These are phyloP conservation scores for Eupelmus urozonus DNA, from an alignment of 2,888 invertebrate species.

Conservation along the genomic window DNA sequence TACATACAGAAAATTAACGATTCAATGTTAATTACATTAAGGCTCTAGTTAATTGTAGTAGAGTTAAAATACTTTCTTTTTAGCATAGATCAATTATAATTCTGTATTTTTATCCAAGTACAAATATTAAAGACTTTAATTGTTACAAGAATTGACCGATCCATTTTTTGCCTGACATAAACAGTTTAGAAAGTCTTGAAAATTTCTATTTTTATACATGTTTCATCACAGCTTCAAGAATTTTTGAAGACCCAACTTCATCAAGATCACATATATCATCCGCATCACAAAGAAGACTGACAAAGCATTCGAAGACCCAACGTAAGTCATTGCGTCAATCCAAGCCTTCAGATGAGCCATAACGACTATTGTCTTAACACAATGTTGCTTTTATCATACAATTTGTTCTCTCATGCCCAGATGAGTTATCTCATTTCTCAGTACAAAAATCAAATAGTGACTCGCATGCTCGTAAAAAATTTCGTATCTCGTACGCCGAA, in stretches of 20 bases:
- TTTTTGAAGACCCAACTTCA: neutral
- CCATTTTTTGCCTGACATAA: neutral
- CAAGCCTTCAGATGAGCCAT: no score
- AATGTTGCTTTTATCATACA: no score
- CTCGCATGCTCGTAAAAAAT: no score
- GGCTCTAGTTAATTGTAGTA: no score
- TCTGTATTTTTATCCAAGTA: slow-evolving; percentile 10
- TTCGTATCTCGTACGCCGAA: no score
- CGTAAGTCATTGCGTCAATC: no score
- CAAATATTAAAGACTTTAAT: slow-evolving; percentile 24
- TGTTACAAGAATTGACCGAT: neutral
- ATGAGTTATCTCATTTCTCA: no score
- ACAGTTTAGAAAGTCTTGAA: neutral
- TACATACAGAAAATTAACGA: neutral
- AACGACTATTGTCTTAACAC: no score
- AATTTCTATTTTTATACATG: neutral
- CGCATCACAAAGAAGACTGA: neutral
- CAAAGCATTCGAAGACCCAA: neutral
- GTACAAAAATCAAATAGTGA: no score
- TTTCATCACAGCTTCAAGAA: neutral
- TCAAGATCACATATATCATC: neutral
- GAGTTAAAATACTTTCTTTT: no score
- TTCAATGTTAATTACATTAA: no score
- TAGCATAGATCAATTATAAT: neutral
- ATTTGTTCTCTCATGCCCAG: no score